A percentile compares a stretch with the other conserved stretches of the same genome.
phyloP scores from a whole-genome alignment of 2,113 vertebrate genomes.

The pig (Sus scrofa) region DNA sequence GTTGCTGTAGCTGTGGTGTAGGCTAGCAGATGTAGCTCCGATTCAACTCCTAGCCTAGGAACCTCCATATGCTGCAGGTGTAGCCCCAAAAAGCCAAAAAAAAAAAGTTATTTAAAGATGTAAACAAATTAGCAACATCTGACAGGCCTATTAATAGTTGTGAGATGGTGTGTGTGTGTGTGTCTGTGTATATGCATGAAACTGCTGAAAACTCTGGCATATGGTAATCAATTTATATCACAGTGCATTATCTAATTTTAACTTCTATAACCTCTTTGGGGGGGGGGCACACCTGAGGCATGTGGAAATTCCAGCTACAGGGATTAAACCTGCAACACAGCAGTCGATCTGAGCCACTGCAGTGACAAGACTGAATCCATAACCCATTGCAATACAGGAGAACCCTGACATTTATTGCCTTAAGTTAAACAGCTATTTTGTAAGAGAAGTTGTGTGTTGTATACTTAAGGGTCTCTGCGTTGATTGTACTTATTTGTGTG shows the following conservation, averaged over 20 bases:
- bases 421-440: background rate
- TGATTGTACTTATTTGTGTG: background rate
- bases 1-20: too few species aligned
- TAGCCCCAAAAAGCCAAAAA: too few species aligned
- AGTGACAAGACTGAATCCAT: too few species aligned
- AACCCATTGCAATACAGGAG: too few species aligned
- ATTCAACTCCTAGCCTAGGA: too few species aligned
- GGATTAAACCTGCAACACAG: too few species aligned
- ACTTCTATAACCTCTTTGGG: background rate
- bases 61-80: too few species aligned
- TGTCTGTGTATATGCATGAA: background rate
- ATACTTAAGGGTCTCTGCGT: background rate
- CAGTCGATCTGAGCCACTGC: too few species aligned
- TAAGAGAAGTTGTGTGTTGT: background rate
- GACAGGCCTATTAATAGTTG: background rate
- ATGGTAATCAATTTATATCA: conserved; percentile 12
- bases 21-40: too few species aligned
- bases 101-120: background rate
- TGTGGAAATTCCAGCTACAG: too few species aligned
- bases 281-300: too few species aligned
- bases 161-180: background rate
- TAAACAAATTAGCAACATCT: background rate
- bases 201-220: background rate
- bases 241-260: background rate
- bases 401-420: background rate